Conservation (phyloP, 2,888 invertebrate species). For the Azorinus chamasolen region DNA sequence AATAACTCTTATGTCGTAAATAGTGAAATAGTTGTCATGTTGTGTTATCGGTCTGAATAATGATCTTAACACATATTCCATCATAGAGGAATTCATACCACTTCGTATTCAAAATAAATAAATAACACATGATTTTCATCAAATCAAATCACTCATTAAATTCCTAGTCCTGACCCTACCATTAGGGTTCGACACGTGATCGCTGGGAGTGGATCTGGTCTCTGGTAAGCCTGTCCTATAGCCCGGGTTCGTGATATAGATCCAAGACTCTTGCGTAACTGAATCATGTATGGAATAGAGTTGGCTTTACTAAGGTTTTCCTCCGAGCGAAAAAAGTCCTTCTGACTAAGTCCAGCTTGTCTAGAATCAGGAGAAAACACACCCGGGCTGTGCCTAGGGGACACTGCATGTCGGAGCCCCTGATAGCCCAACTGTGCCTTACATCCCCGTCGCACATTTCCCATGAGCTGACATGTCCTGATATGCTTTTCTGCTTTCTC, state of each 20-base stretch:
- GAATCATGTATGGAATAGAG: constrained; percentile 48
- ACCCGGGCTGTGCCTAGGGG: constrained; percentile 47
- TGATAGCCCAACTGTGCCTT: constrained; percentile 58
- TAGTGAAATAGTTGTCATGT: too few species aligned
- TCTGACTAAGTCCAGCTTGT: background rate
- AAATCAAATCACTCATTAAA: too few species aligned
- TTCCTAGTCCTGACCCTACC: constrained; percentile 44
- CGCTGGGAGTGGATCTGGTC: constrained; percentile 38
- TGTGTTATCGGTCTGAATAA: too few species aligned
- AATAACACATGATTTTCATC: too few species aligned
- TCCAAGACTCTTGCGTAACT: constrained; percentile 51
- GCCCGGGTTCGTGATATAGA: constrained; percentile 37
- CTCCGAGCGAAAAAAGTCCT: constrained; percentile 28
- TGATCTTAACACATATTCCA: too few species aligned
- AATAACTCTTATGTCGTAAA: too few species aligned
- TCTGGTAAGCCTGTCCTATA: constrained; percentile 23
- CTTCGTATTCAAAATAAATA: too few species aligned
- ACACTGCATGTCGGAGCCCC: constrained; percentile 60
- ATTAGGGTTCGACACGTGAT: constrained; percentile 64
- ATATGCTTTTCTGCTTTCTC: constrained; percentile 66
- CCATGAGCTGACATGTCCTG: constrained; percentile 62
- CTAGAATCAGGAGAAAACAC: constrained; percentile 1
- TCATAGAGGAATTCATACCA: too few species aligned
- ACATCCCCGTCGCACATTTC: constrained; percentile 64
- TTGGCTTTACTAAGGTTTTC: constrained; percentile 21